Base-by-base conservation (phyloP, 1,140 invertebrate genomes). In the Drosophila parabipectinata region DNA sequence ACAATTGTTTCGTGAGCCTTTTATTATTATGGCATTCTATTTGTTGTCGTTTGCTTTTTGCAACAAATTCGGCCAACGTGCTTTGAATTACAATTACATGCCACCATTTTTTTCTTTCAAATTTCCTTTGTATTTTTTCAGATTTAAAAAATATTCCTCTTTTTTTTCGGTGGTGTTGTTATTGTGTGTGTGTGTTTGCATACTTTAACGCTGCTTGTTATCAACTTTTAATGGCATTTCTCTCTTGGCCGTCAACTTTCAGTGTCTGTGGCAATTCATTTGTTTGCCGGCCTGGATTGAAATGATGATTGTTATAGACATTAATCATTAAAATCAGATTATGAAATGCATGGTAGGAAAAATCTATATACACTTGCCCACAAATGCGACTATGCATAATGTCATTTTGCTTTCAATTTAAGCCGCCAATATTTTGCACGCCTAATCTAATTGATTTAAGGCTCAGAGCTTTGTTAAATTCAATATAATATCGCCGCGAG, bases 211-310 rank as follows among this genome's bases (percentile, higher is more conserved):
- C 32, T 59, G 68, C 68, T 87, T 87, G 64, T 87, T 87, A 81
- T 78, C 69, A 85, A 85, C 74, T 82, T 87, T 88, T 85, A 85
- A 85, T 87, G 83, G 61, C 64, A 63, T 85, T 85, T 85, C 54
- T 50, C 53, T 56, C 69, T 78, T 48, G 44, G 51, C 60, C 58
- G 55, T 32, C 26, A 80, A 78, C 44, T 74, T 83, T 66, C 7
- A 37, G 53, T 45, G 47, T 60, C 28, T 28, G 39, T 58, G 30
- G 60, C 66, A 50, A 56, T 59, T 77, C 63, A 79, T 71, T 79
- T 84, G 56, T 61, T 69, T 85, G 44, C 45, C 32, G 73, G 30
- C 48, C 26, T 37, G 28, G 58, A 77, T 77, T 77, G 67, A 77
- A 83, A 84, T 84, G 61, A 76, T 76, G 66, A 80, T 85, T 85